Conservation (phyloP, 2,797 vertebrate genomes). For the Coregonus ussuriensis region DNA sequence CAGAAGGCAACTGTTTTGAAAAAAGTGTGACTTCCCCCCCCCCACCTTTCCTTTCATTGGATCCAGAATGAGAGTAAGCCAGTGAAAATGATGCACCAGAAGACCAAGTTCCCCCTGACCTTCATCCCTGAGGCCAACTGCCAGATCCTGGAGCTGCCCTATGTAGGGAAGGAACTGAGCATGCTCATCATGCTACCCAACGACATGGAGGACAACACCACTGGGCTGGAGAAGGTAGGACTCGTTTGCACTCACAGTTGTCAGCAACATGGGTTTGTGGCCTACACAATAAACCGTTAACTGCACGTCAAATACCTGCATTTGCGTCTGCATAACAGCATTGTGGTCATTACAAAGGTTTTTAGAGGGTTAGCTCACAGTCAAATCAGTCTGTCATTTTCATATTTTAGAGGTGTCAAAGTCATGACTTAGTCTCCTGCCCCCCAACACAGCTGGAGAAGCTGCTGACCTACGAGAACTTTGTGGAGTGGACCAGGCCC, state of each 20-base stretch:
- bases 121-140: conserved; percentile 70
- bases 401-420: too few species aligned
- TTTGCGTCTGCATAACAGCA: too few species aligned
- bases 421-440: background rate
- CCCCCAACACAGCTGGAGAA: conserved; percentile 78
- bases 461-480: conserved; percentile 79
- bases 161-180: conserved; percentile 77
- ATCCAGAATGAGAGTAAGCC: conserved; percentile 72
- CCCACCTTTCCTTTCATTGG: background rate
- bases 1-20: too few species aligned
- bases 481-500: conserved; percentile 80
- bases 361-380: too few species aligned
- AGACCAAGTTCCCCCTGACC: conserved; percentile 69
- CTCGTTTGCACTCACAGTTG: too few species aligned
- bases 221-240: background rate
- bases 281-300: too few species aligned
- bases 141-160: conserved; percentile 85
- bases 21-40: too few species aligned
- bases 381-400: too few species aligned
- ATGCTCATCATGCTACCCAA: conserved; percentile 86
- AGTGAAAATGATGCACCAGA: conserved; percentile 87
- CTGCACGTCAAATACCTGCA: too few species aligned
- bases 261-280: too few species aligned
- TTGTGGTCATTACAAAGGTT: too few species aligned
- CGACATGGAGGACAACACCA: conserved; percentile 67